Percentiles rank a stretch among this genome's conserved stretches.
phyloP scores from a whole-genome alignment of 2,888 invertebrate species.

The Hyppa rectilinea region DNA sequence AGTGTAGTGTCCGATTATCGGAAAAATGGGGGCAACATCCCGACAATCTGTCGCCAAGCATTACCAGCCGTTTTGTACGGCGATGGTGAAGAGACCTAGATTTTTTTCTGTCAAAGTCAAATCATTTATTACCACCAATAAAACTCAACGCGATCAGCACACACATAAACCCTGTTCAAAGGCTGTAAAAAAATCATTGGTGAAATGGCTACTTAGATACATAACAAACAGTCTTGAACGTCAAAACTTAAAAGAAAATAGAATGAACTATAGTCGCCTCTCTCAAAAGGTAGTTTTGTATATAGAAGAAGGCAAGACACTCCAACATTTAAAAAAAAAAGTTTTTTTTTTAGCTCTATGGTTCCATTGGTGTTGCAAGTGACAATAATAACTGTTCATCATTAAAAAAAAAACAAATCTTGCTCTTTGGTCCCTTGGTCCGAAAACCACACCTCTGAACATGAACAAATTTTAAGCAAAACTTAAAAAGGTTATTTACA shows the following conservation, averaged over 20 bases:
- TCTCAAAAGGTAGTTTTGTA: background rate
- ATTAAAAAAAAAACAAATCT: background rate
- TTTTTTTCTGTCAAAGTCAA: background rate
- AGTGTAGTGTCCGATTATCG: constrained; percentile 38
- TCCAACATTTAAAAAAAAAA: background rate
- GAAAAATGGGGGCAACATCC: constrained; percentile 35
- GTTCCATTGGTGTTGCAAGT: background rate
- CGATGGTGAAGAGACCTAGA: background rate
- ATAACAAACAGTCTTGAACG: no score
- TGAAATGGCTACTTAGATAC: no score
- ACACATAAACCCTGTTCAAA: no score
- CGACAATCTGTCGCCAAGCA: constrained; percentile 40
- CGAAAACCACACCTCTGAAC: background rate
- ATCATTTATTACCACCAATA: no score
- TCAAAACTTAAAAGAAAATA: background rate
- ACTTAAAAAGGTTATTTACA: no score
- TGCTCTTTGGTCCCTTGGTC: background rate
- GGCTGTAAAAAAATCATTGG: no score
- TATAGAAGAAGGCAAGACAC: background rate
- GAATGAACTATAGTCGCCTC: background rate
- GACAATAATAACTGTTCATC: background rate
- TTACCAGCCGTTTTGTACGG: background rate
- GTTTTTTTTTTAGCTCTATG: background rate
- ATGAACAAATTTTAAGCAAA: background rate
- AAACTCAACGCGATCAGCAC: no score